Conservation (phyloP, 2,797 vertebrate species). For the Lepus townsendii region DNA sequence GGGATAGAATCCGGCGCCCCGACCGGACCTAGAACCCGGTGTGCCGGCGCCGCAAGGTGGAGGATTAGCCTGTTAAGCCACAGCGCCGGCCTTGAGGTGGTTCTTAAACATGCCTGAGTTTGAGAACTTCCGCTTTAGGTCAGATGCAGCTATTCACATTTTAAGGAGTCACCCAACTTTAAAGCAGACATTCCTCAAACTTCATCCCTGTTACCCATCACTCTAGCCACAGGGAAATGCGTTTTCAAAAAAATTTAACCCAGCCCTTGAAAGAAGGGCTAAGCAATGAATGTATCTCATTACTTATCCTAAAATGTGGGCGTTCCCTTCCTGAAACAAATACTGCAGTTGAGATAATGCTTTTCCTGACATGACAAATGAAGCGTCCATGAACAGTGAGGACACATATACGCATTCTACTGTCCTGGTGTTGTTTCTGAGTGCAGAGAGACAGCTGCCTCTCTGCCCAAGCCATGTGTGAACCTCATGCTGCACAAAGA, state of each 20-base stretch:
- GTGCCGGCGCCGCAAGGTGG: too few species aligned
- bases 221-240: neutral
- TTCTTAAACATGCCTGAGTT: neutral
- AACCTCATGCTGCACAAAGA: neutral
- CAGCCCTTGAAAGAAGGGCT: neutral
- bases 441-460: neutral
- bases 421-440: neutral
- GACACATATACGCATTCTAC: neutral
- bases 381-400: neutral
- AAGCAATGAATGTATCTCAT: neutral
- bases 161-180: neutral
- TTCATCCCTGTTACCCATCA: neutral
- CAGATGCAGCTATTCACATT: neutral
- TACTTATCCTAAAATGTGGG: constrained; percentile 17
- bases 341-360: neutral
- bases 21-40: too few species aligned
- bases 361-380: neutral
- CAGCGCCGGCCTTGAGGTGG: too few species aligned
- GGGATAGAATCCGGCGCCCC: too few species aligned
- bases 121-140: neutral
- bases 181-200: neutral
- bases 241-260: neutral
- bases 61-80: too few species aligned
- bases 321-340: constrained; percentile 45
- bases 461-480: neutral